phyloP scores from a whole-genome alignment of 2,797 vertebrate species.

The Sebastolobus altivelis region DNA sequence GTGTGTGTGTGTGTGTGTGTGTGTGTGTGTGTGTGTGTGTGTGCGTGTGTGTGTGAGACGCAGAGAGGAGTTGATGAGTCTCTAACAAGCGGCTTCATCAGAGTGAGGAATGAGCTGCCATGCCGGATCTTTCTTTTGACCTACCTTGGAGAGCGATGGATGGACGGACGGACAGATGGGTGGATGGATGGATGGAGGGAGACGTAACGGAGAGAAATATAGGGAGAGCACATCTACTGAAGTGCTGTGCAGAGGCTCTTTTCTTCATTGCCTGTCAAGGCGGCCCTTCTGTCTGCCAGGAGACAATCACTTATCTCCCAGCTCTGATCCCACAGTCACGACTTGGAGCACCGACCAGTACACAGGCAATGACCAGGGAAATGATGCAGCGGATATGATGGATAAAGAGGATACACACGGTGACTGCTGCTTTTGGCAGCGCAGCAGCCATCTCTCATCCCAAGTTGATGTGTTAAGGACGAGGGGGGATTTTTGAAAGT shows the following conservation, averaged over 20 bases:
- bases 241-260: slow-evolving; percentile 56
- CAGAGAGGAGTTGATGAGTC: slow-evolving; percentile 68
- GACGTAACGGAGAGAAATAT: slow-evolving; percentile 51
- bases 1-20: neutral
- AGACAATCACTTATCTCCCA: slow-evolving; percentile 74
- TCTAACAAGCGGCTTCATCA: slow-evolving; percentile 86
- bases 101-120: slow-evolving; percentile 82
- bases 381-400: slow-evolving; percentile 69
- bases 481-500: slow-evolving; percentile 16
- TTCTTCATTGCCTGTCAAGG: slow-evolving; percentile 67
- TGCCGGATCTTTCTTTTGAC: slow-evolving; percentile 81
- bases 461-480: slow-evolving; percentile 3
- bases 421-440: slow-evolving; percentile 58
- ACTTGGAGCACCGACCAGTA: slow-evolving; percentile 55
- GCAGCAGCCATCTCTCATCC: slow-evolving; percentile 37
- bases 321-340: slow-evolving; percentile 71
- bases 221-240: slow-evolving; percentile 50
- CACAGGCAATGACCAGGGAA: slow-evolving; percentile 73
- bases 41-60: neutral
- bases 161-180: slow-evolving; percentile 51
- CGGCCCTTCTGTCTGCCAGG: slow-evolving; percentile 55
- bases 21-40: neutral
- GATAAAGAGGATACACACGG: slow-evolving; percentile 63
- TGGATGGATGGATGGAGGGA: slow-evolving; percentile 43
- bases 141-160: slow-evolving; percentile 75